A percentile compares a stretch with the other conserved stretches of the same genome.
Evolutionary conservation across 92 coral and sea anemone species (phyloP).

Genomic region (Zoanthus sociatus): DNA sequence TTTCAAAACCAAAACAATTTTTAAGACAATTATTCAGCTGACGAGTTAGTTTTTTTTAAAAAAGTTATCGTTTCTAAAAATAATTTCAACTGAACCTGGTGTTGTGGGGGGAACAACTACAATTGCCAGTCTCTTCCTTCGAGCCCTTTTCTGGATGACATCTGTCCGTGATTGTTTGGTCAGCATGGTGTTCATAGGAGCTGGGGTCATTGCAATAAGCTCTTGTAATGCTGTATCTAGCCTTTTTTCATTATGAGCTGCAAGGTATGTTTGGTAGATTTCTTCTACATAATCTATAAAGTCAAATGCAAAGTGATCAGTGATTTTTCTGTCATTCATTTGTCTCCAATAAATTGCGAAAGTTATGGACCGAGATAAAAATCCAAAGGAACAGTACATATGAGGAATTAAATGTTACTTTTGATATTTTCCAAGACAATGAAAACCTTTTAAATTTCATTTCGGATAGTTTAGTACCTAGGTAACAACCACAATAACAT

Average conservation of each 20-base stretch:
- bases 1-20: conserved; percentile 5
- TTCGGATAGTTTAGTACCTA: conserved; percentile 1
- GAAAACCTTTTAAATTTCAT: conserved; percentile 12
- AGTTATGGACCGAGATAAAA: conserved; percentile 16
- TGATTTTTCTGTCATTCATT: background rate
- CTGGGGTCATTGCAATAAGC: conserved; percentile 5
- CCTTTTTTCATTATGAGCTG: conserved; percentile 1
- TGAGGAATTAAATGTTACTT: conserved; percentile 3
- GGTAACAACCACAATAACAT: conserved; percentile 12
- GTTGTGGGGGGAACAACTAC: conserved; percentile 18
- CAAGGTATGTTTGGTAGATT: conserved; percentile 25
- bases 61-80: background rate
- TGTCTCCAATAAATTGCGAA: background rate
- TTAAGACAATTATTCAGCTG: conserved; percentile 1
- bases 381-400: conserved; percentile 8
- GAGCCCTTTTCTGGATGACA: conserved; percentile 16
- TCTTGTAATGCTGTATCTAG: conserved; percentile 23
- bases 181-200: conserved; percentile 33
- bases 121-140: conserved; percentile 13
- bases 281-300: conserved; percentile 16
- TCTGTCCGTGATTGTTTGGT: conserved; percentile 22
- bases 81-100: background rate
- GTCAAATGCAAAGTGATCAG: conserved; percentile 5
- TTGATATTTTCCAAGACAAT: conserved; percentile 9
- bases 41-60: background rate